Evolutionary conservation across 2,888 invertebrate genomes (phyloP), one percentile per base, ranked within the genome.

Genomic region (Masnerella sp.): DNA sequence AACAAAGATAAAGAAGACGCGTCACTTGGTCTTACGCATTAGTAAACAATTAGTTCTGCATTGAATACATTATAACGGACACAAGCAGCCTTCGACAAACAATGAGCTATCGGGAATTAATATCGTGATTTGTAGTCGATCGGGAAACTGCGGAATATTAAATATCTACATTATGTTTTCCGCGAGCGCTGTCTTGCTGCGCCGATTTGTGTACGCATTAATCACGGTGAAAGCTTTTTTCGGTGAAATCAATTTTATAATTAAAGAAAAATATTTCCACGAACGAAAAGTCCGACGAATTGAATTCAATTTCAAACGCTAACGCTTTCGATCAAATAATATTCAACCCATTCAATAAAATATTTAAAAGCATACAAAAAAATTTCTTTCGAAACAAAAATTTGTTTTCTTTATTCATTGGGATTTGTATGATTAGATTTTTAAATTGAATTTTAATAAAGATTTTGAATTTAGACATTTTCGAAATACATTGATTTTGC

Each of bases 31-130:
- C 54, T 65, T 47, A 49, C 36, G 20, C 56, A 56, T 67, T 67
- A 40, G 18, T 56, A 56, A 56, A 40, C 56, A 59, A 68, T 68
- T 68, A 68, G 58, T 68, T 68, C 34, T 58, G 58, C 20, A 15
- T 36, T 51, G 67, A 68, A 68, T 68, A 54, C 38, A 65, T 68
- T 58, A 68, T 43, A 28, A 49, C 17, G 34, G 43, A 51, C 43
- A 58, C 54, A 54, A 45, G 49, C 51, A 49, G 20, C 58, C 58
- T 68, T 68, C 67, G 25, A 36, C 45, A 52, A 68, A 68, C 68
- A 59, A 68, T 59, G 68, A 59, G 59, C 54, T 54, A 54, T 59
- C 59, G 20, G 59, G 52, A 58, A 68, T 68, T 68, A 68, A 68
- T 68, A 59, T 52, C 68, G 30, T 59, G 59, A 68, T 68, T 68